Evolutionary conservation across 1,140 invertebrate genomes (phyloP).

Genomic region (Hyles euphorbiae): DNA sequence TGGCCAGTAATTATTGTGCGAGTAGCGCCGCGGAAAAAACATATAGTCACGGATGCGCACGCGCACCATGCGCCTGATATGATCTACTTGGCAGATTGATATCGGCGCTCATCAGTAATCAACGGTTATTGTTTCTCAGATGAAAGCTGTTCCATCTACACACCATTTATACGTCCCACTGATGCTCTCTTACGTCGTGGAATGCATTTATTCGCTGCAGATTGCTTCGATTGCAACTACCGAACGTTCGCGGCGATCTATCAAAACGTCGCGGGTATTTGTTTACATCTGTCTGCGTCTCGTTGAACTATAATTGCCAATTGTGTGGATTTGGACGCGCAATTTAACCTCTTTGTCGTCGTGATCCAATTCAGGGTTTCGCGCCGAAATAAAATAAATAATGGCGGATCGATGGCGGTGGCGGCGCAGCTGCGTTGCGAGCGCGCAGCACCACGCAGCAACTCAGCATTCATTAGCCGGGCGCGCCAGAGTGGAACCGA

Average conservation of each 20-base stretch:
- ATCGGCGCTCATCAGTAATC: too few species aligned
- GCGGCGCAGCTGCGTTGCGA: slow-evolving; percentile 58
- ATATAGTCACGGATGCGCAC: slow-evolving; percentile 32
- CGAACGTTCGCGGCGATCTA: slow-evolving; percentile 19
- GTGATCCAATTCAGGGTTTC: slow-evolving; percentile 66
- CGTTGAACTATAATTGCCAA: slow-evolving; percentile 55
- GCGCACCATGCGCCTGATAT: slow-evolving; percentile 14
- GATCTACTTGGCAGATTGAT: too few species aligned
- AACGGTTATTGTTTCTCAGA: too few species aligned
- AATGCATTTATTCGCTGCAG: background rate
- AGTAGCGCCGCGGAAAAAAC: slow-evolving; percentile 44
- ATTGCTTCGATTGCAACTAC: slow-evolving; percentile 11
- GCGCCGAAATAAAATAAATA: slow-evolving; percentile 71
- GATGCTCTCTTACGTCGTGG: too few species aligned
- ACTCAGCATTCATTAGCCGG: slow-evolving; percentile 47
- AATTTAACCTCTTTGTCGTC: slow-evolving; percentile 70
- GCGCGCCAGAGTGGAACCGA: slow-evolving; percentile 62
- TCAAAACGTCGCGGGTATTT: slow-evolving; percentile 36
- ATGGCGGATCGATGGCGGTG: slow-evolving; percentile 47
- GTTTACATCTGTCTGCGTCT: slow-evolving; percentile 67
- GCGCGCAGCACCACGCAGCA: slow-evolving; percentile 29
- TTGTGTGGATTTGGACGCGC: slow-evolving; percentile 70
- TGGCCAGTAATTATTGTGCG: slow-evolving; percentile 30
- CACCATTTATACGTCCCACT: too few species aligned
- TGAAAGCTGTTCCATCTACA: too few species aligned